A percentile compares a stretch with the other conserved stretches of the same genome.
phyloP scores from a whole-genome alignment of 1,140 invertebrate genomes.

The Orussus abietinus region DNA sequence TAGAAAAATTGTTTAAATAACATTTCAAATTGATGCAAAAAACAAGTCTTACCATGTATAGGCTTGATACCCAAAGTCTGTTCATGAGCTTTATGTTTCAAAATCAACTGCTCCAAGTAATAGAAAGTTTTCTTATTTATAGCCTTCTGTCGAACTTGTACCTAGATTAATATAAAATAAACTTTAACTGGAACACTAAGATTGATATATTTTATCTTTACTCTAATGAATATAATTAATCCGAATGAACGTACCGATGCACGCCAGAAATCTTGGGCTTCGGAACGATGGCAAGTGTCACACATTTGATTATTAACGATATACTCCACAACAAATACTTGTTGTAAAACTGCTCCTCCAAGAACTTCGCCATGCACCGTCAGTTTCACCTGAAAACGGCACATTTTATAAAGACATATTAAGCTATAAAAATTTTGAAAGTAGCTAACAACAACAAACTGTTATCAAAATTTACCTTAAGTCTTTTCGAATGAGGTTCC shows the following conservation, averaged over 20 bases:
- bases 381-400: slow-evolving; percentile 72
- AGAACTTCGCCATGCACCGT: slow-evolving; percentile 95
- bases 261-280: slow-evolving; percentile 98
- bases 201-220: slow-evolving; percentile 5
- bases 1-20: slow-evolving; percentile 9
- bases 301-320: slow-evolving; percentile 92
- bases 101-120: slow-evolving; percentile 95
- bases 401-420: slow-evolving; percentile 7
- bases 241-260: slow-evolving; percentile 64
- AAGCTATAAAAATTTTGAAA: slow-evolving; percentile 4
- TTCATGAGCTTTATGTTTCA: slow-evolving; percentile 92
- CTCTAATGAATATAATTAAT: slow-evolving; percentile 14
- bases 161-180: slow-evolving; percentile 45
- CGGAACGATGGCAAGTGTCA: slow-evolving; percentile 91
- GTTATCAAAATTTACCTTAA: slow-evolving; percentile 67
- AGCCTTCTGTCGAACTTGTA: slow-evolving; percentile 81
- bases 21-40: slow-evolving; percentile 10
- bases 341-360: slow-evolving; percentile 77
- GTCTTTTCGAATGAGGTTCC: slow-evolving; percentile 96
- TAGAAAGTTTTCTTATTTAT: slow-evolving; percentile 98
- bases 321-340: slow-evolving; percentile 94
- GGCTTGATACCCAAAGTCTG: slow-evolving; percentile 93
- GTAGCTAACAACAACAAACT: slow-evolving; percentile 1
- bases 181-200: slow-evolving; percentile 1
- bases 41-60: slow-evolving; percentile 66